phyloP scores from a whole-genome alignment of 2,113 vertebrate species.

The Spheniscus mendiculus region DNA sequence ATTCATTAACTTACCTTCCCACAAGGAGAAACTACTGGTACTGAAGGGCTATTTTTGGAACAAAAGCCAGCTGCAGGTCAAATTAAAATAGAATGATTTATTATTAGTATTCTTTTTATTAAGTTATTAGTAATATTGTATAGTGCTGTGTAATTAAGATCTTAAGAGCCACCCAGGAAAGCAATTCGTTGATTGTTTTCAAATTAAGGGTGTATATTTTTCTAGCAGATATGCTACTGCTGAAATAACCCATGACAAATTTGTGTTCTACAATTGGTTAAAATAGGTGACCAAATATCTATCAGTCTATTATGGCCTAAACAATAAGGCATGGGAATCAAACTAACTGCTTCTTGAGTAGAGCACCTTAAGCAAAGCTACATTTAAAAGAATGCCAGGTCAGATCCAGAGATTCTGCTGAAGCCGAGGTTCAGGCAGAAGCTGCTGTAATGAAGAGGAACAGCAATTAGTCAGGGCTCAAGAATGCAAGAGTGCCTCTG shows the following conservation, averaged over 20 bases:
- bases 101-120: neutral
- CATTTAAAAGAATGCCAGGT: neutral
- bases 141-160: neutral
- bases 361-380: neutral
- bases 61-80: neutral
- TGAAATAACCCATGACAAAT: neutral
- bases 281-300: neutral
- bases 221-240: neutral
- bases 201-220: neutral
- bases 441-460: neutral
- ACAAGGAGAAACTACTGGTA: neutral
- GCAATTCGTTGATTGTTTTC: neutral
- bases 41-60: neutral
- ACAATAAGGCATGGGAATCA: neutral
- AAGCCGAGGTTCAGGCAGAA: neutral
- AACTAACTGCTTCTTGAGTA: neutral
- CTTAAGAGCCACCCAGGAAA: neutral
- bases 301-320: neutral
- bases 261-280: neutral
- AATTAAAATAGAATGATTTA: neutral
- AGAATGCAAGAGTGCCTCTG: neutral
- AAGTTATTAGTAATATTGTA: neutral
- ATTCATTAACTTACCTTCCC: neutral
- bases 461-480: neutral
- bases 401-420: neutral